Evolutionary conservation across 1,140 invertebrate genomes (phyloP), one percentile per base, ranked within the genome.

Genomic region (Matsumurasca onukii): DNA sequence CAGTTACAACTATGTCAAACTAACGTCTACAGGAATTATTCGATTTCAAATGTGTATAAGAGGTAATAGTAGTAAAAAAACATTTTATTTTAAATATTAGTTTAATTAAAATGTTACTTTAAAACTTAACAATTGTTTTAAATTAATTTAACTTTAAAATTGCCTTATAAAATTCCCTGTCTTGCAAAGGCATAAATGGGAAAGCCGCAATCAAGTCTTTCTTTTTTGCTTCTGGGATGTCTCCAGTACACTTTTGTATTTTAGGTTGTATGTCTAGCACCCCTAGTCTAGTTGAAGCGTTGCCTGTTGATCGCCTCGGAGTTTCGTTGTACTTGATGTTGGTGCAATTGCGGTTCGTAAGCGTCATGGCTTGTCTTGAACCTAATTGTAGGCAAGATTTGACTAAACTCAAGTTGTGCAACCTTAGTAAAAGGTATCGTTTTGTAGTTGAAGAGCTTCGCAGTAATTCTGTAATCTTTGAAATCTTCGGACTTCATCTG

Each of bases 361-460:
- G 5, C 1, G 20, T 65, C 63, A 39, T 65, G 63, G n/a, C 3
- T 12, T 68, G 67, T 65, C 57, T 31, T 71, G 29, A 34, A 71
- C 9, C 20, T 31, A 5, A 71, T 34, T 3, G 15, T 25, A 64
- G 1, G 20, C 15, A 51, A 45, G 17, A 24, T 9, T 63, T 55
- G 67, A 45, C 22, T 55, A 30, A 69, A 71, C 39, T 69, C 70
- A 15, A 70, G 24, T 29, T 12, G 20, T 20, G 39, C 17, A 48
- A 70, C 69, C 62, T 70, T 52, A 52, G 57, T 70, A 24, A 68
- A 59, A 30, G 62, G 71, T 17, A 70, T 57, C n/a, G 52, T n/a
- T 45, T 70, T 72, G 66, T 63, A 70, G 49, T 71, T 71, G 1
- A 72, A 45, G 1, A 65, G 27, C 66, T 71, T 72, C 12, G 69